A percentile compares a stretch with the other conserved stretches of the same genome.
phyloP scores from a whole-genome alignment of 2,797 vertebrate genomes.

The Ptychobarbus kaznakovi region DNA sequence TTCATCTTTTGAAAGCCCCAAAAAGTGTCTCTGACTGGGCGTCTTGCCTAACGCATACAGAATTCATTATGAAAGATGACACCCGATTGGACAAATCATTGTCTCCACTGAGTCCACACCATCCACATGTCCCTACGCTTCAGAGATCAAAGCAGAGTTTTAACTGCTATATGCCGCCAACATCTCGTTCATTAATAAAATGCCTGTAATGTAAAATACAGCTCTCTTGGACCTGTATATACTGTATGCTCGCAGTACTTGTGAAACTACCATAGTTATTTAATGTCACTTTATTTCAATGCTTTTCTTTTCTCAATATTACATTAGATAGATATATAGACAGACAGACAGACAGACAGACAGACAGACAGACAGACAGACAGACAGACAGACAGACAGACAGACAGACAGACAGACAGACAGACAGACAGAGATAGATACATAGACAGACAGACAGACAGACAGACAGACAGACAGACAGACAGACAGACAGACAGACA shows the following conservation, averaged over 20 bases:
- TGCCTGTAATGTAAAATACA: constrained; percentile 27
- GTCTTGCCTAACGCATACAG: constrained; percentile 39
- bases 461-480: not conserved
- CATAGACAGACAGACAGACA: not conserved
- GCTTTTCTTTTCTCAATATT: not conserved
- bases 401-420: too few species aligned
- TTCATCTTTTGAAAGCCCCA: constrained; percentile 41
- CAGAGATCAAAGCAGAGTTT: constrained; percentile 73
- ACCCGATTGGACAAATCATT: constrained; percentile 67
- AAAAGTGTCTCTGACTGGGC: constrained; percentile 51
- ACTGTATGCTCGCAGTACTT: not conserved
- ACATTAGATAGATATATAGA: too few species aligned
- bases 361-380: not conserved
- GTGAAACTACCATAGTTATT: not conserved
- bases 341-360: not conserved
- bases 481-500: not conserved
- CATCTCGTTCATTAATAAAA: constrained; percentile 60
- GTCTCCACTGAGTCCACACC: constrained; percentile 60
- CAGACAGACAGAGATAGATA: not conserved
- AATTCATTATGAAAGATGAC: constrained; percentile 68
- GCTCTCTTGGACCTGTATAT: not conserved
- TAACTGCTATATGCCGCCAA: constrained; percentile 67
- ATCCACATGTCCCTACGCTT: constrained; percentile 65
- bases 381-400: too few species aligned
- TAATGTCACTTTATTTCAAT: not conserved